Evolutionary conservation across 2,888 invertebrate genomes (phyloP).

Genomic region (Erebia epiphron): DNA sequence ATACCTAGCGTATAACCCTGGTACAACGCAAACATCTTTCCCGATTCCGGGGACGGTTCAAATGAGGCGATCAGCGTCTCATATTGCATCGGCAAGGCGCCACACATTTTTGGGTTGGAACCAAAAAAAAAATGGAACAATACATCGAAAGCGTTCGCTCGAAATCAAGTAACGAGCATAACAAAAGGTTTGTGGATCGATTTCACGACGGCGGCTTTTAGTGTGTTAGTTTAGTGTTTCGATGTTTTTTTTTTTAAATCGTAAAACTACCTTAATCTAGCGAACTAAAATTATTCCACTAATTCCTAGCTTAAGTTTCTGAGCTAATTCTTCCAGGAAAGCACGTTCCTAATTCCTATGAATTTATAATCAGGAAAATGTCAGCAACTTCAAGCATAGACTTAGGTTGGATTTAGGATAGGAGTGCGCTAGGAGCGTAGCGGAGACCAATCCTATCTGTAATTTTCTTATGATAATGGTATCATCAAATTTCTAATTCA

Average conservation of each 20-base stretch:
- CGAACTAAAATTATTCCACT: no score
- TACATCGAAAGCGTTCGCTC: conserved; percentile 46
- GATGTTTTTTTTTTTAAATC: background rate
- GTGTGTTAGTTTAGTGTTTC: background rate
- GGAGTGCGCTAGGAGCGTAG: no score
- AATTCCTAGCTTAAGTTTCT: no score
- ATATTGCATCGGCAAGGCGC: conserved; percentile 77
- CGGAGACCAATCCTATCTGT: no score
- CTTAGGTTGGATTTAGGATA: no score
- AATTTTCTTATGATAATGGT: no score
- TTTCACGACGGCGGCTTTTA: conserved; percentile 3
- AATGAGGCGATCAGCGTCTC: conserved; percentile 78
- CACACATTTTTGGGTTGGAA: conserved; percentile 64
- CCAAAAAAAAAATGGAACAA: conserved; percentile 49
- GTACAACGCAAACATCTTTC: conserved; percentile 65
- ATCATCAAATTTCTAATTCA: no score
- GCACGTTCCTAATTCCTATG: no score
- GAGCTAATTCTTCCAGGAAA: no score
- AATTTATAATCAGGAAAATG: background rate
- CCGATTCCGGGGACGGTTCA: conserved; percentile 59
- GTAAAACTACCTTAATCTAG: background rate
- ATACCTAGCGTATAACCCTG: background rate
- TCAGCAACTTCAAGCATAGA: no score
- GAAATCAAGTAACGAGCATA: conserved; percentile 3
- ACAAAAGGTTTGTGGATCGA: conserved; percentile 3